Base-by-base conservation (phyloP, 2,113 vertebrate genomes). In the Falco punctatus region DNA sequence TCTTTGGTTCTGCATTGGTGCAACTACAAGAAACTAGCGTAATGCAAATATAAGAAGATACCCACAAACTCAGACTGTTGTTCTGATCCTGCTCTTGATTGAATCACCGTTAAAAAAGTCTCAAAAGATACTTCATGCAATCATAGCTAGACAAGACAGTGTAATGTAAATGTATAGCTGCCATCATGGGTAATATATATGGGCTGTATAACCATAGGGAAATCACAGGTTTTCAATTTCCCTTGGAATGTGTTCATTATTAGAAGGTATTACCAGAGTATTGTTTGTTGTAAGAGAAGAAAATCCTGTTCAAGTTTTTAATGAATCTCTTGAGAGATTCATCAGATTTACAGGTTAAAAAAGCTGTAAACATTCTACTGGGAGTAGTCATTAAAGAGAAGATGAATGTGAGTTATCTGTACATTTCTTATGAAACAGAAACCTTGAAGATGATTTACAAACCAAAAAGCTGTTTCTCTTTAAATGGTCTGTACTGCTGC, bases 311-410 rank as follows among this genome's bases (percentile, higher is more conserved):
- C 92, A 96, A 96, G 92, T 93, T 97, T 95, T 97, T 98, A 98
- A 98, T 97, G 95, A 98, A 98, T 98, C 97, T 98, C 97, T 90
- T 92, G 97, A 98, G 97, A 97, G 90, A 94, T 88, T 95, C 82
- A 44, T 95, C 85, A 96, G 92, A 96, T 88, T 96, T 98, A 97
- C 91, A 97, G 97, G 74, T 97, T 96, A 97, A 98, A 97, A 95
- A 62, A 79, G 88, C 96, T 89, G 94, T 96, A 97, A 91, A 90
- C 93, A 97, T 88, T 96, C 94, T 94, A 30, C 91, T 66, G 91
- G 84, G 96, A 79, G 27, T 54, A 94, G 86, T 88, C 81, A 95
- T 96, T 96, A 95, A 86, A 90, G 52, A 81, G 78, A 94, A 97
- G 80, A 91, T 49, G 92, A 97, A 96, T 69, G 88, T 40, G 92